Evolutionary conservation across 2,113 vertebrate species (phyloP).

Genomic region (Campylorhamphus procurvoides): DNA sequence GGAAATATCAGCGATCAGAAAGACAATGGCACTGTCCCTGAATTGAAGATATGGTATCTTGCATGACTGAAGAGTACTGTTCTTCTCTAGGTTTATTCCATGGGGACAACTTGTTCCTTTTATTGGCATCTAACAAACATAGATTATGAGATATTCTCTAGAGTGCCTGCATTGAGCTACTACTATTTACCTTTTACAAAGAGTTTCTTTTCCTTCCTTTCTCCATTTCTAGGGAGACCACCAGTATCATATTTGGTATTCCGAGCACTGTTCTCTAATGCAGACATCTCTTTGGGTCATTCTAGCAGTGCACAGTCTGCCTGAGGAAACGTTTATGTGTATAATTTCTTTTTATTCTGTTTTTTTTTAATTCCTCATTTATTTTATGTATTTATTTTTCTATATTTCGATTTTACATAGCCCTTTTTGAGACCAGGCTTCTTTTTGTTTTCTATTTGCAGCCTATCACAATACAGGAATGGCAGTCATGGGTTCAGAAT

Average conservation of each 20-base stretch:
- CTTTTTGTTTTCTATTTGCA: not conserved
- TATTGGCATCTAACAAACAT: not conserved
- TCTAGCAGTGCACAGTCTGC: not conserved
- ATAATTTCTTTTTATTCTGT: not conserved
- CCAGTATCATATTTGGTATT: not conserved
- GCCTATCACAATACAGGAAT: not conserved
- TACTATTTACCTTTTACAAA: not conserved
- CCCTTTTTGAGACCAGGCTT: not conserved
- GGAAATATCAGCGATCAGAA: not conserved
- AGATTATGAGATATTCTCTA: not conserved
- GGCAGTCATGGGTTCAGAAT: not conserved
- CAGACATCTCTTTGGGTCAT: not conserved
- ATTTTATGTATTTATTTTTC: not conserved
- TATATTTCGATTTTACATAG: not conserved
- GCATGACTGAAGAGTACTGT: not conserved
- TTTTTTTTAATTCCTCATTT: not conserved
- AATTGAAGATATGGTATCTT: not conserved
- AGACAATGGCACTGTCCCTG: not conserved
- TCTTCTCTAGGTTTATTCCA: not conserved
- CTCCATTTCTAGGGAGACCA: not conserved
- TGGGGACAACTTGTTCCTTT: not conserved
- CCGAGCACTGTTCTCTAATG: not conserved
- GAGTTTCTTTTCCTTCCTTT: not conserved
- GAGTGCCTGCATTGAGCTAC: not conserved
- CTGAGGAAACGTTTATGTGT: not conserved